These are phyloP conservation scores for Nautilus pompilius DNA, from an alignment of 1,140 invertebrate genomes.

Conservation along the genomic window DNA sequence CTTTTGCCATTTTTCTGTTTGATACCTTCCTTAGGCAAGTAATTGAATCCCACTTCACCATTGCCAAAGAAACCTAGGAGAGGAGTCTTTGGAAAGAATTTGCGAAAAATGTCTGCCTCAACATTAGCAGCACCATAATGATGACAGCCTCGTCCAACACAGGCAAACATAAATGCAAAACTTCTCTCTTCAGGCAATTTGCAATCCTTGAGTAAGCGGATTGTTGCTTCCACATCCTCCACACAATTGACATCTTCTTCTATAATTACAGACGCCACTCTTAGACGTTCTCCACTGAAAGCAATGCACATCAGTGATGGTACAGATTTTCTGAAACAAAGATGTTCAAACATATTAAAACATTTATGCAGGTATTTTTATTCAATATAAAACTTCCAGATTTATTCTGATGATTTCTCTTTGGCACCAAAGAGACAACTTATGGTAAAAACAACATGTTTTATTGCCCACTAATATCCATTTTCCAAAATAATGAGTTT, in stretches of 20 bases:
- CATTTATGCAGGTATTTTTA: too few relatives aligned
- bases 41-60: constrained; percentile 61
- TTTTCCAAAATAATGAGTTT: too few relatives aligned
- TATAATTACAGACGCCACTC: constrained; percentile 45
- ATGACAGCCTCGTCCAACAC: constrained; percentile 57
- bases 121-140: constrained; percentile 55
- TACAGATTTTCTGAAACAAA: constrained; percentile 6
- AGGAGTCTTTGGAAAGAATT: constrained; percentile 61
- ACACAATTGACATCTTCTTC: constrained; percentile 23
- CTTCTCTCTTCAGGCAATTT: constrained; percentile 46
- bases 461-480: too few relatives aligned
- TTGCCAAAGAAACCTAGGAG: constrained; percentile 63
- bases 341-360: background rate
- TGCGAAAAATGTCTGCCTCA: constrained; percentile 62
- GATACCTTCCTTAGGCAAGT: constrained; percentile 29
- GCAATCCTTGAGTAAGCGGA: constrained; percentile 46
- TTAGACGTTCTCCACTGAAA: constrained; percentile 41
- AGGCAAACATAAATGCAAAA: constrained; percentile 64
- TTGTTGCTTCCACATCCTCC: constrained; percentile 28
- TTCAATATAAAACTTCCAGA: too few relatives aligned
- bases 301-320: constrained; percentile 31
- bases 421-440: too few relatives aligned
- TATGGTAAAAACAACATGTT: too few relatives aligned
- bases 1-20: background rate
- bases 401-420: too few relatives aligned